Evolutionary conservation across 1,140 invertebrate species (phyloP).

Genomic region (Camponotus pennsylvanicus): DNA sequence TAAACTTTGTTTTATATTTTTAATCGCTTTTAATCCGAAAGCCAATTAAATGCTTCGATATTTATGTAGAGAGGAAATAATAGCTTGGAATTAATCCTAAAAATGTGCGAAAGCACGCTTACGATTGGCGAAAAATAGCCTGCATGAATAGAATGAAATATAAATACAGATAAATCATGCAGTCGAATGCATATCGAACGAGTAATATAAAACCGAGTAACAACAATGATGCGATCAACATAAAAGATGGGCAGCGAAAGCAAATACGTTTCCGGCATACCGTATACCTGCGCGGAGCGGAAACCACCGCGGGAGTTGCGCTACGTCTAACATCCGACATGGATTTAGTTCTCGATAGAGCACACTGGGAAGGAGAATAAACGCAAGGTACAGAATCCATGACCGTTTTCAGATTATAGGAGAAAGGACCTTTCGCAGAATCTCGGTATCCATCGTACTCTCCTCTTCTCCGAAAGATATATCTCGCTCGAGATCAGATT

Average conservation of each 20-base stretch:
- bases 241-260: not conserved
- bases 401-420: slow-evolving; percentile 38
- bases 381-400: not conserved
- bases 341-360: slow-evolving; percentile 64
- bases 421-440: slow-evolving; percentile 5
- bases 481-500: not conserved
- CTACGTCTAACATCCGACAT: slow-evolving; percentile 52
- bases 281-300: slow-evolving; percentile 27
- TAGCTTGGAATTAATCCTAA: not conserved
- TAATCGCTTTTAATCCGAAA: not conserved
- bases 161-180: not conserved
- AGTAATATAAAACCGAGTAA: not conserved
- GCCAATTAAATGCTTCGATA: not conserved
- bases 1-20: not conserved
- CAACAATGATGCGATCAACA: slow-evolving; percentile 5
- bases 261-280: slow-evolving; percentile 36
- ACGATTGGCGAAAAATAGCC: not conserved
- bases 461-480: not conserved
- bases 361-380: slow-evolving; percentile 32
- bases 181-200: not conserved
- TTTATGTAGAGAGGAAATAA: not conserved
- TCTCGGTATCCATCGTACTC: slow-evolving; percentile 14
- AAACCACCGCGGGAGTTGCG: slow-evolving; percentile 20
- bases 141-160: not conserved
- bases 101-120: not conserved